phyloP scores from a whole-genome alignment of 2,888 invertebrate species.

The Molorchus minor region DNA sequence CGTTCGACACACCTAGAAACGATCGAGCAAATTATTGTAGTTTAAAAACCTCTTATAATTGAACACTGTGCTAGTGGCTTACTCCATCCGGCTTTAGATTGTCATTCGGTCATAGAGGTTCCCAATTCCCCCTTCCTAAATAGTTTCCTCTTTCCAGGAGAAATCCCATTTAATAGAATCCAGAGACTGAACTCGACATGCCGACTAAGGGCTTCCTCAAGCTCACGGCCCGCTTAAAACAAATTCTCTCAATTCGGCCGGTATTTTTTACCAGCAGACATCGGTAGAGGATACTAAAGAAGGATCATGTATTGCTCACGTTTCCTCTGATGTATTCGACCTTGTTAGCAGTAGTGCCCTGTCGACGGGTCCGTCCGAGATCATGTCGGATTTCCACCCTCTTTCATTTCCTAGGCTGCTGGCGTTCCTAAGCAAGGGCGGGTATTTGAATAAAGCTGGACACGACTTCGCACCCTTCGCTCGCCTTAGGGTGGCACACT shows the following conservation, averaged over 20 bases:
- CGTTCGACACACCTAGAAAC: background rate
- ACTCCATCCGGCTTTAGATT: background rate
- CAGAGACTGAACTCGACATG: slow-evolving; percentile 9
- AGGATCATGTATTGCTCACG: slow-evolving; percentile 28
- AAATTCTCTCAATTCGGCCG: slow-evolving; percentile 37
- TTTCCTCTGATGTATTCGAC: slow-evolving; percentile 44
- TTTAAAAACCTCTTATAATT: background rate
- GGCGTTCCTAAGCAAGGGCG: slow-evolving; percentile 49
- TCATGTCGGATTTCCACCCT: slow-evolving; percentile 58
- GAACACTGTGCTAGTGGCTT: background rate
- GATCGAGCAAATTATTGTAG: too few species aligned
- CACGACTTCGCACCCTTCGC: slow-evolving; percentile 53
- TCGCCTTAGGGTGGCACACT: slow-evolving; percentile 38
- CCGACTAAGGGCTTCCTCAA: slow-evolving; percentile 15
- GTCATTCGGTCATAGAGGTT: slow-evolving; percentile 17
- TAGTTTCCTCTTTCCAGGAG: slow-evolving; percentile 12
- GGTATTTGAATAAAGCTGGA: slow-evolving; percentile 53
- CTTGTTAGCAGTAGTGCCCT: slow-evolving; percentile 49
- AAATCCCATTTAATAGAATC: slow-evolving; percentile 20
- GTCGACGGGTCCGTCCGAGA: slow-evolving; percentile 52
- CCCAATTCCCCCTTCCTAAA: slow-evolving; percentile 4
- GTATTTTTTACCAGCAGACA: slow-evolving; percentile 36
- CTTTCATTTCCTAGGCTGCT: slow-evolving; percentile 54
- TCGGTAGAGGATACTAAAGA: slow-evolving; percentile 25
- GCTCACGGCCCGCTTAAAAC: slow-evolving; percentile 29